Percentiles rank a stretch among this genome's conserved stretches.
Evolutionary conservation across 1,140 invertebrate genomes (phyloP).

Genomic region (Heliconius hewitsoni): DNA sequence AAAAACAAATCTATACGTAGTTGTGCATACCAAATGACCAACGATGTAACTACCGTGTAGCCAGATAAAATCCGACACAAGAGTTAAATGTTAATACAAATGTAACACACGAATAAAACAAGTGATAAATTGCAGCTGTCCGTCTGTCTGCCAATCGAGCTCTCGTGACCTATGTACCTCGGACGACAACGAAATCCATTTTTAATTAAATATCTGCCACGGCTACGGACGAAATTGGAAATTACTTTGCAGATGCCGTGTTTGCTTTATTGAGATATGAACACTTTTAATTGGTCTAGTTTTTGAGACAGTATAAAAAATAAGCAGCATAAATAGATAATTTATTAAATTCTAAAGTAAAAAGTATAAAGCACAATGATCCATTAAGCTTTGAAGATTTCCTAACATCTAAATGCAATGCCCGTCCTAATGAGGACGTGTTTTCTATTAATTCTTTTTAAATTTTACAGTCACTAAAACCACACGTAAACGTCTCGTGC

Average conservation of each 20-base stretch:
- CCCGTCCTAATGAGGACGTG: slow-evolving; percentile 23
- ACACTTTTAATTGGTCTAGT: not conserved
- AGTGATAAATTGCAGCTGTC: slow-evolving; percentile 41
- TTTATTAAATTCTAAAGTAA: not conserved
- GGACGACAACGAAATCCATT: slow-evolving; percentile 33
- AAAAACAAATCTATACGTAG: not conserved
- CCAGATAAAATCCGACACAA: slow-evolving; percentile 17
- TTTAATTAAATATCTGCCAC: slow-evolving; percentile 35
- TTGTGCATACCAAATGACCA: not conserved
- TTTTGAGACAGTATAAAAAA: not conserved
- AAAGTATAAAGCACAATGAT: not conserved
- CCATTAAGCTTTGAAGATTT: not conserved
- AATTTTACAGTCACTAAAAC: slow-evolving; percentile 42
- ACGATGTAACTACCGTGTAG: not conserved
- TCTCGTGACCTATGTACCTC: slow-evolving; percentile 32
- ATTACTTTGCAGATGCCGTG: not conserved
- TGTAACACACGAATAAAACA: slow-evolving; percentile 33
- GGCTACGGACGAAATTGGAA: slow-evolving; percentile 10
- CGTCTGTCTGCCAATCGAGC: slow-evolving; percentile 33
- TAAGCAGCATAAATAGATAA: not conserved
- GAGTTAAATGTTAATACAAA: slow-evolving; percentile 28
- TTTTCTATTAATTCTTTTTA: slow-evolving; percentile 33
- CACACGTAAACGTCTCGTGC: slow-evolving; percentile 34
- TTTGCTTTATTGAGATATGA: slow-evolving; percentile 11
- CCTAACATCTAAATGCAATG: slow-evolving; percentile 1